A percentile compares a stretch with the other conserved stretches of the same genome.
These are phyloP conservation scores for Semaprochilodus insignis DNA, from an alignment of 2,797 vertebrate species.

Conservation along the genomic window DNA sequence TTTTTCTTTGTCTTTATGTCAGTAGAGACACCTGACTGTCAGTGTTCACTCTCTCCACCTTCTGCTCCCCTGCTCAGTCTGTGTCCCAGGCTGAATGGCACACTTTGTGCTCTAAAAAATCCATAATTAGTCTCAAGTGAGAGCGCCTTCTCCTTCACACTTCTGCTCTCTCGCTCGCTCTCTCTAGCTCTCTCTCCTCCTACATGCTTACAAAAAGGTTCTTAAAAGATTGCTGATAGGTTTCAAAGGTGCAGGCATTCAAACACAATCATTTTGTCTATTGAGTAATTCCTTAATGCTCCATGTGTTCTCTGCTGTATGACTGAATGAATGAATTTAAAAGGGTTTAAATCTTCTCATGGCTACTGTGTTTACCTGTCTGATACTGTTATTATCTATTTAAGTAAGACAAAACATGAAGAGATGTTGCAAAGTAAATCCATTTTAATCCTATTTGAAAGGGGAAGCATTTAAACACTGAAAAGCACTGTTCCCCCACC, in stretches of 20 bases:
- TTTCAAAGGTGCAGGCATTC: neutral
- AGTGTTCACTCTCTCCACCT: constrained; percentile 45
- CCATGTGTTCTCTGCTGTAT: neutral
- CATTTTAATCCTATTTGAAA: no score
- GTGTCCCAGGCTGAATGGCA: constrained; percentile 49
- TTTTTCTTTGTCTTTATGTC: constrained; percentile 7
- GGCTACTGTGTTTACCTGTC: no score
- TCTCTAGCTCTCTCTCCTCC: neutral
- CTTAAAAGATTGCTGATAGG: neutral
- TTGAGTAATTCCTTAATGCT: neutral
- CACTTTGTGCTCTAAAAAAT: constrained; percentile 49
- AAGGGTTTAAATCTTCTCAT: no score
- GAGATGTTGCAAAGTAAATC: no score
- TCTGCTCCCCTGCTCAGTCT: constrained; percentile 40
- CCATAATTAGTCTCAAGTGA: constrained; percentile 55
- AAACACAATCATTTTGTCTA: neutral
- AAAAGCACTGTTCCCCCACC: no score
- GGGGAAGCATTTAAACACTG: no score
- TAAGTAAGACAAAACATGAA: no score
- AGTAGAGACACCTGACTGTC: constrained; percentile 46
- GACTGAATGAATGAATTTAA: neutral
- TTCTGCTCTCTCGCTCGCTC: neutral
- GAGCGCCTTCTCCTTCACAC: constrained; percentile 22
- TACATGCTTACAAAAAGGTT: neutral
- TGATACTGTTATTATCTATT: no score